Evolutionary conservation across 2,888 invertebrate genomes (phyloP), one percentile per base, ranked within the genome.

Genomic region (Nephrotoma flavescens): DNA sequence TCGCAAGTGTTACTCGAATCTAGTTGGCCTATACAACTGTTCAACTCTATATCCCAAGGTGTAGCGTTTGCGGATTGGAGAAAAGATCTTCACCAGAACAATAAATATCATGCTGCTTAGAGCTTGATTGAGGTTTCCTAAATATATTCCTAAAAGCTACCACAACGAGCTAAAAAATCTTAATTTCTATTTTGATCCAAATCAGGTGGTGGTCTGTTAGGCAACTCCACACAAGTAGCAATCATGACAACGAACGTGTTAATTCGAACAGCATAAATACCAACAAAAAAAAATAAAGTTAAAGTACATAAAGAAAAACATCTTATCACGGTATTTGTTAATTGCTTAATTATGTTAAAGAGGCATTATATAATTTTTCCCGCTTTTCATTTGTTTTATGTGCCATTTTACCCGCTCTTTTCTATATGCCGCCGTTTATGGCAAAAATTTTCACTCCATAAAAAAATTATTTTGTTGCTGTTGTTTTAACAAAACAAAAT

Each of bases 321-420:
- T 71, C 88, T 89, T 89, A 89, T 89, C 88, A 87, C 88, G 88
- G 88, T 87, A 88, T 88, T 87, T 87, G 89, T 89, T 89, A 89
- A 89, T 89, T 89, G 89, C 88, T 89, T 89, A 89, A 89, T 89
- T 89, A 89, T 89, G 89, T 88, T 89, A 89, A 89, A 88, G 88
- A 89, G 88, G 88, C 87, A 87, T 87, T 87, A 85, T 42, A 6
- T 42, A 31, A 31, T 71, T 71, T 71, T 71, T 71, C 71, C 71
- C 71, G 71, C 31, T 71, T 71, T 71, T 71, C 71, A 71, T 71
- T 71, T 71, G 31, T 31, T 71, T 71, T 71, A 71, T 71, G 52
- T 57, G 52, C 71, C 71, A 71, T 71, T 71, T 71, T 31, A 71
- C 71, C 71, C 71, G 71, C 71, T 71, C 71, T 71, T 71, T 71